Conservation (phyloP, 2,888 invertebrate species). For the Microctonus hyperodae region DNA sequence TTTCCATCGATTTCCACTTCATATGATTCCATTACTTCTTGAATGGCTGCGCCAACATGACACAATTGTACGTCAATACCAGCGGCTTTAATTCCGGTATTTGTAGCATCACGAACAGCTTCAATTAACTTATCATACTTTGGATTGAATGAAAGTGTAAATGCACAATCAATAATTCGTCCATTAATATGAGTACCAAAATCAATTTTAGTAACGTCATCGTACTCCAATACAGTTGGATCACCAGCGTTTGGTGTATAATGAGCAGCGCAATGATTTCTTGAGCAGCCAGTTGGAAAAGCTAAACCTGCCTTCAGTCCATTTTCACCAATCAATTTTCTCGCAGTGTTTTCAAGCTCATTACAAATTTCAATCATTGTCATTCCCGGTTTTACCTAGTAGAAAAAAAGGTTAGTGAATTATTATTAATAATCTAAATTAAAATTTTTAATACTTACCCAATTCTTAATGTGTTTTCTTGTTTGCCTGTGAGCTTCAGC, state of each 20-base stretch:
- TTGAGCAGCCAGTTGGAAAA: conserved; percentile 98
- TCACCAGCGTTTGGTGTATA: conserved; percentile 99
- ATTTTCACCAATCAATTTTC: conserved; percentile 92
- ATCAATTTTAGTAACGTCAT: conserved; percentile 99
- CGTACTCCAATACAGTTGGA: conserved; percentile 89
- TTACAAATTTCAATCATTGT: conserved; percentile 99
- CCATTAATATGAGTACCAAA: conserved; percentile 99
- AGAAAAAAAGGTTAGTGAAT: not conserved
- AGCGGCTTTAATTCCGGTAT: conserved; percentile 93
- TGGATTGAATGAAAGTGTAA: conserved; percentile 95
- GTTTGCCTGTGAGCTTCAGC: conserved; percentile 98
- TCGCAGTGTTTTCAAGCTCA: conserved; percentile 90
- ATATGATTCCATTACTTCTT: conserved; percentile 99
- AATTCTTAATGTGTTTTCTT: conserved; percentile 87
- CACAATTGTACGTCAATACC: conserved; percentile 98
- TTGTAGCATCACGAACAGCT: conserved; percentile 97
- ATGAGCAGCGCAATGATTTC: conserved; percentile 99
- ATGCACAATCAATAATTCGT: conserved; percentile 98
- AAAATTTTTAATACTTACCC: conserved; percentile 64
- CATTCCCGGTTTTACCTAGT: conserved; percentile 91
- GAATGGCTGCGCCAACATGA: conserved; percentile 95
- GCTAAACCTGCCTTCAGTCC: conserved; percentile 93
- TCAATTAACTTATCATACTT: conserved; percentile 93
- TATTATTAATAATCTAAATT: conserved; percentile 1
- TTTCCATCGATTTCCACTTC: conserved; percentile 97